Evolutionary conservation across 2,888 invertebrate species (phyloP).

Genomic region (Conchocele bisecta): DNA sequence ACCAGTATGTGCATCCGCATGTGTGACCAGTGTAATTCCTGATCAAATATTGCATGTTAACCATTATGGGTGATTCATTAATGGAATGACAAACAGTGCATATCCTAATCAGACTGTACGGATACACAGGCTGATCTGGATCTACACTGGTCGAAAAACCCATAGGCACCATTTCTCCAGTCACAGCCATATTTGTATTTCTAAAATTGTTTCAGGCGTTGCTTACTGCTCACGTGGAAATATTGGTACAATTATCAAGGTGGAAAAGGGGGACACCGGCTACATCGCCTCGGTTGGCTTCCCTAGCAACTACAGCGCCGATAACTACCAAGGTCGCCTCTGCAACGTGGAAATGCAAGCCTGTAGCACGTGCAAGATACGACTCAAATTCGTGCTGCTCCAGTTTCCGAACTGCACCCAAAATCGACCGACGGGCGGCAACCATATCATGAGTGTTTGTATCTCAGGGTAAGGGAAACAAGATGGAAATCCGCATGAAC

Average conservation of each 20-base stretch:
- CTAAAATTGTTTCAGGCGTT: constrained; percentile 52
- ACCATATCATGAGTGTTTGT: constrained; percentile 60
- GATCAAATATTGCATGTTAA: too few species aligned
- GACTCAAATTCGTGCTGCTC: constrained; percentile 66
- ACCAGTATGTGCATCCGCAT: neutral
- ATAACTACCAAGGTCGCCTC: constrained; percentile 62
- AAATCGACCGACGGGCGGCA: constrained; percentile 33
- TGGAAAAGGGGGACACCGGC: constrained; percentile 72
- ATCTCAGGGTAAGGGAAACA: constrained; percentile 65
- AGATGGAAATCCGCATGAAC: too few species aligned
- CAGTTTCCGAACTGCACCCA: constrained; percentile 67
- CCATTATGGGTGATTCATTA: too few species aligned
- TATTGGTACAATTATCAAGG: constrained; percentile 55
- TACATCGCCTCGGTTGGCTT: constrained; percentile 66
- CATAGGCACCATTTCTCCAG: too few species aligned
- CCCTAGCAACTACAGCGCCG: constrained; percentile 64
- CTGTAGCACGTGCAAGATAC: constrained; percentile 75
- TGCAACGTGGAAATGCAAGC: constrained; percentile 74
- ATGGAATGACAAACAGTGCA: too few species aligned
- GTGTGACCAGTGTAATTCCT: too few species aligned
- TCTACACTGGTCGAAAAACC: too few species aligned
- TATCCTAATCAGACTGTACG: too few species aligned
- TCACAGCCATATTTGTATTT: too few species aligned
- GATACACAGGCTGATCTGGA: too few species aligned
- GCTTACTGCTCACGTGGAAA: constrained; percentile 58